Base-by-base conservation (phyloP, 2,888 invertebrate genomes). In the Diadegma fenestrale region DNA sequence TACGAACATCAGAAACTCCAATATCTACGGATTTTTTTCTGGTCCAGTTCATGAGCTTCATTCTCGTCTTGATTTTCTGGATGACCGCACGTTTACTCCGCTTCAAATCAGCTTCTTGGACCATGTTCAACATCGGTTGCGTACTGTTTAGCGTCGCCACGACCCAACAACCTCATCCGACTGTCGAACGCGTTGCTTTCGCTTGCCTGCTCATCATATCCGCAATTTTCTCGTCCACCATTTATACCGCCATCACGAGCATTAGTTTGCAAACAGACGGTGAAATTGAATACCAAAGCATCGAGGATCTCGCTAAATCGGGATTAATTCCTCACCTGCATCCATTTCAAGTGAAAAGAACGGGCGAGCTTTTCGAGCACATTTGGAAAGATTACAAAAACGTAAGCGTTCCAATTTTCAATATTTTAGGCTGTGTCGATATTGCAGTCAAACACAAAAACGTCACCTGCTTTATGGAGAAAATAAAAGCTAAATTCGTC, bases 221-320 rank as follows among this genome's bases (percentile, higher is more conserved):
- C 6, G 61, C 75, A 7, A 45, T 63, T 10, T 75, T 48, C 10
- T 75, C 75, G 10, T 75, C 45, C 19, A 69, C 71, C 19, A 85
- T 88, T 63, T 88, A 87, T 43, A 76, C 71, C 14, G 58, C 83
- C 17, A 73, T 89, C 22, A 87, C 87, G 2, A 19, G 80, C 30
- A 41, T 85, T 8, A 84, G 78, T 26, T 45, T 86, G 14, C 41
- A 68, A 30, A 51, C 12, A 2, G 37, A 71, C 2, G 30, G 6
- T 0, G 81, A 83, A 51, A 64, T 64, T 30, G 69, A 80, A 5
- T 82, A 86, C 6, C 1, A 41, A 5, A 77, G 72, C 8, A 80
- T 86, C 41, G 48, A 73, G 4, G 87, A 87, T 68, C 78, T 89
- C 4, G 86, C 85, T 22, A 33, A 79, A 0, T 84, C 86, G 26